Conservation (phyloP, 2,797 vertebrate species). For the Anas georgica region DNA sequence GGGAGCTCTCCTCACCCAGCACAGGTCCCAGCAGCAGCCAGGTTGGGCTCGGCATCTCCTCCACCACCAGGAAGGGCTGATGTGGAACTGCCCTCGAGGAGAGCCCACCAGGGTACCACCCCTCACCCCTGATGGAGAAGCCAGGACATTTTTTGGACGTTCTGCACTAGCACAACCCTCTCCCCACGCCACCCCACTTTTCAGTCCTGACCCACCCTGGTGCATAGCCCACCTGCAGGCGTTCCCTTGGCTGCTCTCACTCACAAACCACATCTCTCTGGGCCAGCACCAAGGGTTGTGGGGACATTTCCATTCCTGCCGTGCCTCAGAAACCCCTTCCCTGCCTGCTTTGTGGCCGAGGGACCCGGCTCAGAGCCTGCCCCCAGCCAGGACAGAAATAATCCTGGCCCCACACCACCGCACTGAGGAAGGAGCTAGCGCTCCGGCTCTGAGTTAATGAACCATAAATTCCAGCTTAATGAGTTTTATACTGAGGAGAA, state of each 20-base stretch:
- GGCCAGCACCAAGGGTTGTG: no score
- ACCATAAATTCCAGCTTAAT: conserved; percentile 63
- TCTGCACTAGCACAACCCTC: no score
- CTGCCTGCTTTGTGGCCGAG: not conserved
- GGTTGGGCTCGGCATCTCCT: not conserved
- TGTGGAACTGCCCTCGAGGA: not conserved
- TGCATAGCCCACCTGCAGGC: no score
- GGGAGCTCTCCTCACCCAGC: no score
- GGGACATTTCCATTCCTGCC: no score
- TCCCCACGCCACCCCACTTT: no score
- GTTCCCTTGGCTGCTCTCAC: no score
- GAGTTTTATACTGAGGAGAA: conserved; percentile 70
- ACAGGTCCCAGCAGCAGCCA: not conserved
- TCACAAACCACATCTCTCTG: no score
- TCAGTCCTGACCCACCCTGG: no score
- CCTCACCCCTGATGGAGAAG: not conserved
- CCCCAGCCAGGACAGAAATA: conserved; percentile 15
- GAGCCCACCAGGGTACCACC: not conserved
- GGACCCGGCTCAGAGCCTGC: not conserved
- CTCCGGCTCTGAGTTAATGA: conserved; percentile 56
- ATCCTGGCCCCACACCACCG: not conserved
- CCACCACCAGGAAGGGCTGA: rapidly evolving
- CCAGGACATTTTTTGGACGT: not conserved
- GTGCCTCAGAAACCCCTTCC: no score
- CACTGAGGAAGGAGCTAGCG: not conserved